Conservation (phyloP, 2,113 vertebrate species). For the Prinia subflava region DNA sequence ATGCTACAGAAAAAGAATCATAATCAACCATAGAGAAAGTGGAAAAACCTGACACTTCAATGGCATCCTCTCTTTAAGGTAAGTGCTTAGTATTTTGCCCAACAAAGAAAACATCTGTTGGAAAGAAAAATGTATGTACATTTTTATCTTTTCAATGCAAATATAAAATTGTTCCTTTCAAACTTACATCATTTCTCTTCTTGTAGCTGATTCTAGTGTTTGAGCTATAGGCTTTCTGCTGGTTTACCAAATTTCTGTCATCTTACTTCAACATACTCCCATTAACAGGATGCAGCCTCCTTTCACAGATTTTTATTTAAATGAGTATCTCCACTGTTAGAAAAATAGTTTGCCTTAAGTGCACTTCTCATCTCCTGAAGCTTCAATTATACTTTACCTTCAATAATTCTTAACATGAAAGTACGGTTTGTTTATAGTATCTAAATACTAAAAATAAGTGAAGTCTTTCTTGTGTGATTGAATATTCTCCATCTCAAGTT, state of each 20-base stretch:
- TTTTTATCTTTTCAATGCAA: neutral
- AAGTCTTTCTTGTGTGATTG: neutral
- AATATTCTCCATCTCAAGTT: neutral
- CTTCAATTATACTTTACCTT: neutral
- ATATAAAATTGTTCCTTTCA: neutral
- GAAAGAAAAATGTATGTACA: neutral
- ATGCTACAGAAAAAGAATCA: neutral
- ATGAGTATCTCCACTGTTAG: neutral
- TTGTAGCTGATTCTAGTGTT: neutral
- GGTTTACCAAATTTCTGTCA: neutral
- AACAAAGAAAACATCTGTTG: neutral
- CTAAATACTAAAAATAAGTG: neutral
- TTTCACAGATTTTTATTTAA: neutral
- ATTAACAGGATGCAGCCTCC: neutral
- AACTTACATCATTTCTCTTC: neutral
- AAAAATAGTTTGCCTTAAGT: neutral
- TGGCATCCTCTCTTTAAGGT: neutral
- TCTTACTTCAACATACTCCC: neutral
- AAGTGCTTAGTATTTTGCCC: neutral
- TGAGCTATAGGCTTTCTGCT: neutral
- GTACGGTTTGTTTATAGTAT: neutral
- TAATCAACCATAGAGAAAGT: neutral
- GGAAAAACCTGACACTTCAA: neutral
- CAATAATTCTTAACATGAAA: neutral
- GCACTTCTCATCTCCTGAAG: neutral